Conservation (phyloP, 2,888 invertebrate genomes). For the Acleris sparsana region DNA sequence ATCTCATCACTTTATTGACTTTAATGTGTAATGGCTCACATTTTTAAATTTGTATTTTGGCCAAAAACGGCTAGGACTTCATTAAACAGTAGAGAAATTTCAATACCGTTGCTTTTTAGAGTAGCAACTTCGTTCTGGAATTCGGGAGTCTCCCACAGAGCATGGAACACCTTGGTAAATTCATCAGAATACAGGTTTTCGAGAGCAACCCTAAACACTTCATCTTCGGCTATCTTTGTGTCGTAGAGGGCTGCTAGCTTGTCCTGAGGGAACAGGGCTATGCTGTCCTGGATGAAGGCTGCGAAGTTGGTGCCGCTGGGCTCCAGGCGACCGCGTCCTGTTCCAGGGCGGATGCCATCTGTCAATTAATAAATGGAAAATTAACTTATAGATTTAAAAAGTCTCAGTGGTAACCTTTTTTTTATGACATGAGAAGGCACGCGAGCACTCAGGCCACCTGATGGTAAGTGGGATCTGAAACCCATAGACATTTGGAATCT, state of each 20-base stretch:
- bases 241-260: slow-evolving; percentile 62
- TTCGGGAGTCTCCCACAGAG: slow-evolving; percentile 58
- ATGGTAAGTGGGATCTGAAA: too few species aligned
- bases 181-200: slow-evolving; percentile 63
- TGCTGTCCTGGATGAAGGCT: slow-evolving; percentile 56
- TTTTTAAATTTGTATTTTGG: slow-evolving; percentile 44
- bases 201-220: slow-evolving; percentile 60
- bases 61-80: slow-evolving; percentile 64
- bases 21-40: background rate
- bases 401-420: too few species aligned
- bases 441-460: too few species aligned
- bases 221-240: slow-evolving; percentile 62
- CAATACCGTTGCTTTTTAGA: slow-evolving; percentile 59
- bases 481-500: too few species aligned
- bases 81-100: slow-evolving; percentile 47
- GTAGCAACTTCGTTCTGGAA: slow-evolving; percentile 58
- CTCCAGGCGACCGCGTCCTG: slow-evolving; percentile 43
- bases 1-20: background rate
- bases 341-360: slow-evolving; percentile 18
- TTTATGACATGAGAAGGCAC: too few species aligned
- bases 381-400: background rate
- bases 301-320: slow-evolving; percentile 54
- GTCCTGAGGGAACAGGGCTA: slow-evolving; percentile 56
- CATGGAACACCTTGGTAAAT: slow-evolving; percentile 54
- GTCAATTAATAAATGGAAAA: slow-evolving; percentile 31